Conservation (phyloP, 2,113 vertebrate species). For the Pygoscelis antarcticus region DNA sequence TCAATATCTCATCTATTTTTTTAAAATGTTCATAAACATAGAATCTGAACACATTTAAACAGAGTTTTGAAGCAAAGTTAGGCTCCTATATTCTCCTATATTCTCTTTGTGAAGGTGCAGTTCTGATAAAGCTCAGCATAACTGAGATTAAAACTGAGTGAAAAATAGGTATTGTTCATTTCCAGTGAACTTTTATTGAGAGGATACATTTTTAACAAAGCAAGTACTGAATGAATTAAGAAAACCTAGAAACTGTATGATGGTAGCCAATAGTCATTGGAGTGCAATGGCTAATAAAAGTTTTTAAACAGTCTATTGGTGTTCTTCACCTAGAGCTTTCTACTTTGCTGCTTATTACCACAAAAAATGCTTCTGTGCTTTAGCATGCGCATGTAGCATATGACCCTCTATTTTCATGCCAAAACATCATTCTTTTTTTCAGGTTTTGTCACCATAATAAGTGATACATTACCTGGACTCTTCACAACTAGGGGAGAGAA, state of each 20-base stretch:
- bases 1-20: not conserved
- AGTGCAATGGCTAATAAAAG: not conserved
- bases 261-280: not conserved
- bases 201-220: not conserved
- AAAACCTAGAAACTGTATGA: not conserved
- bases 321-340: not conserved
- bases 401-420: not conserved
- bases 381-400: not conserved
- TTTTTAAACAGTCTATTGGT: not conserved
- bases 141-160: not conserved
- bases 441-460: not conserved
- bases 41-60: not conserved
- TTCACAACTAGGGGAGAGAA: not conserved
- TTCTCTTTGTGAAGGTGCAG: rapidly evolving
- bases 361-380: not conserved
- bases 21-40: not conserved
- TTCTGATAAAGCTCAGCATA: not conserved
- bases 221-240: not conserved
- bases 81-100: not conserved
- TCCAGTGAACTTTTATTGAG: not conserved
- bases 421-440: not conserved
- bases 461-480: not conserved
- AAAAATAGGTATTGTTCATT: not conserved
- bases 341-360: not conserved
- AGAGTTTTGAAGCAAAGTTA: not conserved